Conservation (phyloP, 2,113 vertebrate genomes). For the Nyctibius bracteatus region DNA sequence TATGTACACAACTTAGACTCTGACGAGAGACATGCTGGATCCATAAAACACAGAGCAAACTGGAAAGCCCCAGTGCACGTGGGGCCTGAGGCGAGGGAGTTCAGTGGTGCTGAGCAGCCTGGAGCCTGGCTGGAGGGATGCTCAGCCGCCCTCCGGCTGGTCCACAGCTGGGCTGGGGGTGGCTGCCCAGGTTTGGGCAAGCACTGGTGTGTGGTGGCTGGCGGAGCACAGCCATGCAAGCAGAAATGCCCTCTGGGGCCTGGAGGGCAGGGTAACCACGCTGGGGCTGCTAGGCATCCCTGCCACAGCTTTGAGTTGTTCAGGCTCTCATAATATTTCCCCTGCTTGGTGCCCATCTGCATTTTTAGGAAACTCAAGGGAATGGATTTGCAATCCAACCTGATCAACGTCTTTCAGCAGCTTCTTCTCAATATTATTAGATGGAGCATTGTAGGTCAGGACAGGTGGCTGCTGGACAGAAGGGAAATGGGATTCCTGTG, state of each 20-base stretch:
- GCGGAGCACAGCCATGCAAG: fast-evolving
- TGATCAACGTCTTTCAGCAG: background rate
- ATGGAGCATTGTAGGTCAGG: background rate
- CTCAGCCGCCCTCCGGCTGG: fast-evolving
- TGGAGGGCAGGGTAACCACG: background rate
- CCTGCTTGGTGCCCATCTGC: background rate
- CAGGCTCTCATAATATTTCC: background rate
- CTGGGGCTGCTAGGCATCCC: background rate
- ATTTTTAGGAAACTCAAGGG: background rate
- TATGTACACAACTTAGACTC: background rate
- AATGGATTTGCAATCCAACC: background rate
- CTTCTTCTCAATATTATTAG: background rate
- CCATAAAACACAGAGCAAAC: background rate
- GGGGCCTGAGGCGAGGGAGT: fast-evolving
- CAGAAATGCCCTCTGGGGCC: background rate
- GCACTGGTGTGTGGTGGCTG: background rate
- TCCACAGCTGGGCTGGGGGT: background rate
- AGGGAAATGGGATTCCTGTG: background rate
- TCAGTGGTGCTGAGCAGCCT: fast-evolving
- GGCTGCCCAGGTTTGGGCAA: fast-evolving
- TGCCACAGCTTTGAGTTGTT: background rate
- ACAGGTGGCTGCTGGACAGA: background rate
- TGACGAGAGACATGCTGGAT: background rate
- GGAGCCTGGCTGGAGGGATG: fast-evolving
- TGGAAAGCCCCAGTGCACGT: fast-evolving